phyloP scores from a whole-genome alignment of 2,113 vertebrate species.

The Pelvicachromis taeniatus region DNA sequence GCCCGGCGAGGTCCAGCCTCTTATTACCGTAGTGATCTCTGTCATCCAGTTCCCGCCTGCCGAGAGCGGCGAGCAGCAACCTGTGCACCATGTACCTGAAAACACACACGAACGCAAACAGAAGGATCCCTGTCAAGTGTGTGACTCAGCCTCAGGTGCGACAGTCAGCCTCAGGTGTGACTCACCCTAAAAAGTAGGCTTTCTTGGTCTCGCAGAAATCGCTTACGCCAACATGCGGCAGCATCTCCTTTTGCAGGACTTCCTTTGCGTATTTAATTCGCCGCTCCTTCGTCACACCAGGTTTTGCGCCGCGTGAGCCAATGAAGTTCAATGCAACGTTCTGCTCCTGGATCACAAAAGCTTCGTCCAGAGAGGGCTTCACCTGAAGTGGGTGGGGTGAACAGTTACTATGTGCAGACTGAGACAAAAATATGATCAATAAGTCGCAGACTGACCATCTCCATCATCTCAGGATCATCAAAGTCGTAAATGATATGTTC shows the following conservation, averaged over 20 bases:
- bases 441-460: conserved; percentile 80
- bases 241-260: conserved; percentile 97
- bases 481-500: conserved; percentile 99
- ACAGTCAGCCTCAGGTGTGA: neutral
- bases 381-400: conserved; percentile 69
- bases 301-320: conserved; percentile 97
- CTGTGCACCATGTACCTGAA: conserved; percentile 98
- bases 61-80: conserved; percentile 89
- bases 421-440: neutral
- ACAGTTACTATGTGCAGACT: neutral
- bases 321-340: conserved; percentile 98
- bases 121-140: neutral
- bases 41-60: conserved; percentile 94
- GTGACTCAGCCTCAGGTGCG: neutral
- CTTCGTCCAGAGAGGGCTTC: conserved; percentile 96
- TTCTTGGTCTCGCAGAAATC: conserved; percentile 99
- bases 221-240: conserved; percentile 95
- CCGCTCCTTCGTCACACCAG: conserved; percentile 95
- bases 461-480: conserved; percentile 99
- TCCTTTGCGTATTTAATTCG: conserved; percentile 98
- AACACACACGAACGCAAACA: neutral
- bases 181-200: conserved; percentile 95
- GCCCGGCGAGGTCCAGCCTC: conserved; percentile 96
- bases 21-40: conserved; percentile 99
- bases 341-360: conserved; percentile 98